Percentiles rank a stretch among this genome's conserved stretches.
These are phyloP conservation scores for Latrodectus hesperus DNA, from an alignment of 2,888 invertebrate genomes.

Conservation along the genomic window DNA sequence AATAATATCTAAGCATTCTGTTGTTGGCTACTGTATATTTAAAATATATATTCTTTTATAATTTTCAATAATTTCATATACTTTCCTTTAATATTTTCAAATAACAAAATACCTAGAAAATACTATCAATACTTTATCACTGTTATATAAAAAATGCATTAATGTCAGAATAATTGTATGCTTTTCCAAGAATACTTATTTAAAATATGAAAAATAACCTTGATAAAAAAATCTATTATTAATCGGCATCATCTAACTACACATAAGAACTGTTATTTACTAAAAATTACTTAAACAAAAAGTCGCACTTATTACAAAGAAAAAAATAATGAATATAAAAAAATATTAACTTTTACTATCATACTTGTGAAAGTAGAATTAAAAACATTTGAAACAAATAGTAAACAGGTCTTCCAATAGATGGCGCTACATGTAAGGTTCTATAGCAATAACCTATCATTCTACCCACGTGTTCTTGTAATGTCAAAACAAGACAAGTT, in stretches of 20 bases:
- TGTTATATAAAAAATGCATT: no score
- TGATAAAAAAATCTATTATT: background rate
- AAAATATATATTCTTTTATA: no score
- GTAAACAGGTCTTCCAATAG: background rate
- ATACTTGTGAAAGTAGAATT: no score
- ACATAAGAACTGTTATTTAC: no score
- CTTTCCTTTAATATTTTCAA: no score
- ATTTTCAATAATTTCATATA: no score
- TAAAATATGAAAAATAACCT: background rate
- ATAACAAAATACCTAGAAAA: no score
- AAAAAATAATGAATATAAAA: background rate
- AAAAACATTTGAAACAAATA: no score
- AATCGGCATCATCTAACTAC: background rate
- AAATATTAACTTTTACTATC: background rate
- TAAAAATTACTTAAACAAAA: no score
- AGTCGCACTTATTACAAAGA: background rate
- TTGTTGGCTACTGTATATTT: no score
- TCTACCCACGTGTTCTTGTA: background rate
- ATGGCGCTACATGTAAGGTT: background rate
- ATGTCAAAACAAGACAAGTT: background rate
- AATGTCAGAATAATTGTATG: background rate
- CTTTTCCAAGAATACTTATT: background rate
- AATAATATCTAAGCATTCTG: no score
- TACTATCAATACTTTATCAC: no score
- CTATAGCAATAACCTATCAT: background rate